A percentile compares a stretch with the other conserved stretches of the same genome.
Evolutionary conservation across 2,113 vertebrate species (phyloP).

Genomic region (Bettongia penicillata): DNA sequence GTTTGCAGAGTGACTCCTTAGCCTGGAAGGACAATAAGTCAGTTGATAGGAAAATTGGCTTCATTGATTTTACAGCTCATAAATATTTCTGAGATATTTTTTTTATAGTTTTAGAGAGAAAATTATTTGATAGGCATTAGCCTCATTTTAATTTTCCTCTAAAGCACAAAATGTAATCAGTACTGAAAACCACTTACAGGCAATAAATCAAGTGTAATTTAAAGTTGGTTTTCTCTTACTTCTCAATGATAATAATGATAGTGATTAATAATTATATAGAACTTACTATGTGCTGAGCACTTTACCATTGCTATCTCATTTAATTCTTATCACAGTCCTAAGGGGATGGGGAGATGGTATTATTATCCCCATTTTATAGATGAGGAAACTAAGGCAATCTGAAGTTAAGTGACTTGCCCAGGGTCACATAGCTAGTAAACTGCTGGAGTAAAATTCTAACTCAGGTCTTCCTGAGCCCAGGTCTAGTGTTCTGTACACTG

Average conservation of each 20-base stretch:
- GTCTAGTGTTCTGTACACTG: not conserved
- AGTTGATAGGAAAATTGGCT: not conserved
- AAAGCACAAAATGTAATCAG: not conserved
- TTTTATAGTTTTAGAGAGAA: not conserved
- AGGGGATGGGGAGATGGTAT: not conserved
- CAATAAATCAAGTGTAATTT: not conserved
- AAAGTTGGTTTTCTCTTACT: not conserved
- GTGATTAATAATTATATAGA: not conserved
- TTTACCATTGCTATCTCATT: not conserved
- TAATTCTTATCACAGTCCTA: not conserved
- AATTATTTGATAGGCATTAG: not conserved
- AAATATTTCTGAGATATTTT: not conserved
- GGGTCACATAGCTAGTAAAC: not conserved
- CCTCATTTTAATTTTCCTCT: not conserved
- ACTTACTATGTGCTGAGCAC: not conserved
- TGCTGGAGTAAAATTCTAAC: not conserved
- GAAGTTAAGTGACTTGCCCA: not conserved
- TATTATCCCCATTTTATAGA: not conserved
- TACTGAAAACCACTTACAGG: not conserved
- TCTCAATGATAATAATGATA: not conserved
- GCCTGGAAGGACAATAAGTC: not conserved
- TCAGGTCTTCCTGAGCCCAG: not conserved
- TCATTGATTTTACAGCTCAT: not conserved
- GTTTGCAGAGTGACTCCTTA: not conserved
- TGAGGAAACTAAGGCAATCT: not conserved